Evolutionary conservation across 2,113 vertebrate genomes (phyloP), one percentile per base, ranked within the genome.

Genomic region (Fulica atra): DNA sequence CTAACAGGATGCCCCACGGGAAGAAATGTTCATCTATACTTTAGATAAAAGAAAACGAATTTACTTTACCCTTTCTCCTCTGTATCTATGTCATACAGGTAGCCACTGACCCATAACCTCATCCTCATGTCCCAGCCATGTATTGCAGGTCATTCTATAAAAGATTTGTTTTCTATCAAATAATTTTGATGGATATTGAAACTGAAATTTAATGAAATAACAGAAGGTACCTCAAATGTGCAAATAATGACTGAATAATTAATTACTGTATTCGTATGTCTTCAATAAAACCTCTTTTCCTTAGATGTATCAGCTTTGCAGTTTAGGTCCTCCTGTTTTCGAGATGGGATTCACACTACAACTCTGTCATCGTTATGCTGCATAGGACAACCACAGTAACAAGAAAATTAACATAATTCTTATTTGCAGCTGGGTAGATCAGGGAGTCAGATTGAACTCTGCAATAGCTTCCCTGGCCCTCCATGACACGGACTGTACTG

Each of bases 181-280:
- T 21, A 71, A 56, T 16, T 8, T 8, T 7, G 18, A 68, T 40
- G 57, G 38, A 80, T 93, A 94, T 65, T 0, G 2, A 95, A 93
- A 86, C 69, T 65, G 91, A 92, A 93, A 94, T 95, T 48, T 71
- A 76, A 88, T 61, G 38, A 71, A 96, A 95, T 95, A 83, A 84
- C 48, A 20, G 71, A 93, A 94, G 57, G 91, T 95, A 86, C 81
- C 5, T 7, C 70, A 79, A 94, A 79, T 74, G 76, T 86, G 54
- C 84, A 38, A 82, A 79, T 18, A 72, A 11, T 38, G 33, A 79
- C 85, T 95, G 69, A 86, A 54, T 85, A 93, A 91, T 91, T 86
- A 50, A 80, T 94, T 91, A 72, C 33, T 82, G 78, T 56, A 68
- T 84, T 81, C 88, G 92, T 90, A 91, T 83, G 54, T 93, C 73